phyloP scores from a whole-genome alignment of 2,888 invertebrate species.

The Pristionchus arcanus region DNA sequence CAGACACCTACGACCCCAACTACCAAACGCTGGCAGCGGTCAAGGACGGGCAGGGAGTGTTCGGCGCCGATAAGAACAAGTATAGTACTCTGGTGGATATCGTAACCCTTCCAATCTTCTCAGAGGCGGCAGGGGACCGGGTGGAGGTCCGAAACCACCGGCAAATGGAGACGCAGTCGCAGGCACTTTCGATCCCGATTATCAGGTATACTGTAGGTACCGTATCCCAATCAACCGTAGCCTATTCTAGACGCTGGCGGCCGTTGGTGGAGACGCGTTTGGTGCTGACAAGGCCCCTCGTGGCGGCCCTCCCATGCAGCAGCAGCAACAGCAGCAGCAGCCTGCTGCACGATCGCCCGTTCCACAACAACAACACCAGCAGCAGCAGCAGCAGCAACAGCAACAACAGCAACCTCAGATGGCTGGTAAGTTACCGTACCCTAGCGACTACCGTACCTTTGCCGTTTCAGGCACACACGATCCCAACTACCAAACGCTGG shows the following conservation, averaged over 20 bases:
- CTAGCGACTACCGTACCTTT: not conserved
- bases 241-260: not conserved
- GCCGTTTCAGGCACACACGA: not conserved
- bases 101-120: not conserved
- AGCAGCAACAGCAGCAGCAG: not conserved
- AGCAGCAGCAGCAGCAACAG: not conserved
- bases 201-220: not conserved
- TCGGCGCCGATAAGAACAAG: conserved; percentile 9
- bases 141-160: not conserved
- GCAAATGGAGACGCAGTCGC: not conserved
- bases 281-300: conserved; percentile 3
- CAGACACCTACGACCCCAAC: not conserved
- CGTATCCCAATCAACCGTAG: not conserved
- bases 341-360: not conserved
- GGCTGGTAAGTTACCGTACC: not conserved
- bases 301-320: not conserved
- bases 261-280: conserved; percentile 16
- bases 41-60: conserved; percentile 26
- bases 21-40: conserved; percentile 6
- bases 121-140: not conserved
- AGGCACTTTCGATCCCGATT: not conserved
- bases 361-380: not conserved
- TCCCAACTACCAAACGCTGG: not conserved
- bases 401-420: not conserved
- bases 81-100: not conserved